Conservation (phyloP, 2,113 vertebrate species). For the Strigops habroptila region DNA sequence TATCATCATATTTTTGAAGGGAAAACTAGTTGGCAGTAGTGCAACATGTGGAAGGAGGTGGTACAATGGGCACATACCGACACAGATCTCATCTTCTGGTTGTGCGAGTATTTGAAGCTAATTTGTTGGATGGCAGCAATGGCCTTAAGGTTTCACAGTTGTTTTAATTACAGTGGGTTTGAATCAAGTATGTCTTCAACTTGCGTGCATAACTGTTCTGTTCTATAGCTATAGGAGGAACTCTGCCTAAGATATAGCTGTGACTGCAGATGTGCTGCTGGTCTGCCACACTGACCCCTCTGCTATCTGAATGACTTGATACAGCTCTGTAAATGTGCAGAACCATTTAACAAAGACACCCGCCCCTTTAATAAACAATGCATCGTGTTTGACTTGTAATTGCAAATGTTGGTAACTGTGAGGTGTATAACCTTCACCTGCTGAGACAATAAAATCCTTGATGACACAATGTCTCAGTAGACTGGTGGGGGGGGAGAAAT, state of each 20-base stretch:
- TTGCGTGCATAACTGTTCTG: neutral
- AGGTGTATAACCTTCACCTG: neutral
- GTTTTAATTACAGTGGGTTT: neutral
- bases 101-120: neutral
- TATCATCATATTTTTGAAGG: neutral
- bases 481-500: neutral
- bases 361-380: neutral
- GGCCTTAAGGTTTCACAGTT: neutral
- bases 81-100: neutral
- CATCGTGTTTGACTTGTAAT: neutral
- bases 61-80: neutral
- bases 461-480: neutral
- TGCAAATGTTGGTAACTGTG: neutral
- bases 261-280: neutral
- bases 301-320: neutral
- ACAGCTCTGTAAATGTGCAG: neutral
- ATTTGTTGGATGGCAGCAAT: neutral
- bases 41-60: neutral
- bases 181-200: neutral
- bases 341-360: neutral
- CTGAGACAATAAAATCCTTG: slow-evolving; percentile 22
- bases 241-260: neutral
- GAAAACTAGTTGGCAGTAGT: neutral
- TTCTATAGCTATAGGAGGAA: neutral
- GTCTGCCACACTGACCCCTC: neutral